Base-by-base conservation (phyloP, 2,888 invertebrate genomes). In the Rhagonycha fulva region DNA sequence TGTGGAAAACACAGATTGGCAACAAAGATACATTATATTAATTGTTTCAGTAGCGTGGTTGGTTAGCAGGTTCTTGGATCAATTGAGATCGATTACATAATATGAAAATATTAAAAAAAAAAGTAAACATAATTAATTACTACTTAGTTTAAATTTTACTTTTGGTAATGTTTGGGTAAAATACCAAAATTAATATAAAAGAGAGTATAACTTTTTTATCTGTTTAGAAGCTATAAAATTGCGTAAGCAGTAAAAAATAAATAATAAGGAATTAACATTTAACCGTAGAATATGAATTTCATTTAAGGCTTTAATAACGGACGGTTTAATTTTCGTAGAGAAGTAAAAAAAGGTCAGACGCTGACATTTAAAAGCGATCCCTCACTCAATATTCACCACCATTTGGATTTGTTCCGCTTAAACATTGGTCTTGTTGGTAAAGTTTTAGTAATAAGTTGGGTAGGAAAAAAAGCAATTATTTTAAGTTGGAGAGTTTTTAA, bases 331-430 rank as follows among this genome's bases (percentile, higher is more conserved):
- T 77, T 80, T 76, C 77, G 71, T 71, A 66, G 73, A 75, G 76
- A 71, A 76, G 75, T 77, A 80, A 80, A 79, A 80, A 81, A 82
- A 82, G 82, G 82, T 82, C 82, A 82, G 73, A 72, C 75, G 75
- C 78, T 81, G 82, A 81, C 82, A 81, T 82, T 82, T 82, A 66
- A 70, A 77, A 76, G 74, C 78, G 70, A 71, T 71, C 78, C 74
- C 75, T 72, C 73, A 70, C 75, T 76, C 71, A 78, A 76, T 76
- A 76, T 70, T 78, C 75, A 78, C 73, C 75, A 78, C 73, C 75
- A 71, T 73, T 74, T 28, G 72, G 24, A 67, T 61, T 28, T 72
- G 71, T 71, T 75, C 75, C 69, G 68, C 72, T 74, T 75, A 78
- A 74, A 78, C 75, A 68, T 72, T 78, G 74, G 70, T 71, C 72